phyloP scores from a whole-genome alignment of 2,888 invertebrate species.

The Digitonthophagus gazella region DNA sequence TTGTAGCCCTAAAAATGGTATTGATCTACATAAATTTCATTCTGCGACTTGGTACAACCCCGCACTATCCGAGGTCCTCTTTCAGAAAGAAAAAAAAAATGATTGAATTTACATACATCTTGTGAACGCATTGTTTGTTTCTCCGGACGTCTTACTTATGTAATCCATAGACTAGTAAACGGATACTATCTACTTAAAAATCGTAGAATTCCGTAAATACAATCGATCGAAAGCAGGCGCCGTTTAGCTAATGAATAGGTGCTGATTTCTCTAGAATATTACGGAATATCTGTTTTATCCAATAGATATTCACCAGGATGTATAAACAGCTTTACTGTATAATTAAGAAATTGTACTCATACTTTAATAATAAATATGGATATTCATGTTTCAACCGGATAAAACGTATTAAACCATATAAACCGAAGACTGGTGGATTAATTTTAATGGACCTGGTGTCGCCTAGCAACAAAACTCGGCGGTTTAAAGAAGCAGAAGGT shows the following conservation, averaged over 20 bases:
- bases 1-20: conserved; percentile 14
- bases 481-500: neutral
- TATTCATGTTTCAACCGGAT: too few relatives aligned
- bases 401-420: too few relatives aligned
- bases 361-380: neutral
- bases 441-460: neutral
- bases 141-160: neutral
- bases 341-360: neutral
- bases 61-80: neutral
- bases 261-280: neutral
- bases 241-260: neutral
- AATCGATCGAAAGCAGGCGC: neutral
- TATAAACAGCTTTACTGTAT: neutral
- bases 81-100: neutral
- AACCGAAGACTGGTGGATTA: neutral
- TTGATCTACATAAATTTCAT: conserved; percentile 29
- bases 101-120: neutral
- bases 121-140: too few relatives aligned
- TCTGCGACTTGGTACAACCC: conserved; percentile 24
- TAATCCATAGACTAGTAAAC: neutral
- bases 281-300: neutral
- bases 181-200: neutral
- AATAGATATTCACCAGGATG: neutral
- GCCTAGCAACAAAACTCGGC: neutral
- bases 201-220: neutral